Evolutionary conservation across 2,888 invertebrate genomes (phyloP).

Genomic region (Steinernema hermaphroditum): DNA sequence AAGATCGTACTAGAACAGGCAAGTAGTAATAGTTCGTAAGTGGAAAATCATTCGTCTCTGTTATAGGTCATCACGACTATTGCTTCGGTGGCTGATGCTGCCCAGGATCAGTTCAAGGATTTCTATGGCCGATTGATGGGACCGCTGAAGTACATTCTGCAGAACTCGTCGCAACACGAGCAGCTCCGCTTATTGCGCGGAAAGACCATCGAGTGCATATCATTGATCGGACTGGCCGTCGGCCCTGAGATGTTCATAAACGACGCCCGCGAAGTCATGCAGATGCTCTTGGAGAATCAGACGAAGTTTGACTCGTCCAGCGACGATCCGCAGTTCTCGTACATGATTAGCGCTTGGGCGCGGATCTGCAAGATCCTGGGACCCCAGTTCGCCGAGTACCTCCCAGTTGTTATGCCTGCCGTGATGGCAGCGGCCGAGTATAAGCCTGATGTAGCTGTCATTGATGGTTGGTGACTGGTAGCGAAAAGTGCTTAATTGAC

Average conservation of each 20-base stretch:
- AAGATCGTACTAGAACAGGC: constrained; percentile 95
- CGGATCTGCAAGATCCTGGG: constrained; percentile 93
- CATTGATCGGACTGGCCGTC: constrained; percentile 82
- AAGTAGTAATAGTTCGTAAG: too few relatives aligned
- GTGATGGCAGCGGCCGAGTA: constrained; percentile 87
- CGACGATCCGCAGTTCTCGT: constrained; percentile 75
- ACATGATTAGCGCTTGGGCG: constrained; percentile 98
- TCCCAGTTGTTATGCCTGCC: constrained; percentile 92
- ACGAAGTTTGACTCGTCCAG: constrained; percentile 33
- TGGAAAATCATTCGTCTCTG: not conserved
- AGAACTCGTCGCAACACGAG: constrained; percentile 76
- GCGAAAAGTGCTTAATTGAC: not conserved
- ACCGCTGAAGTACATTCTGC: constrained; percentile 92
- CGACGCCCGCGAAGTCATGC: constrained; percentile 94
- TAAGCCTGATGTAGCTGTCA: constrained; percentile 87
- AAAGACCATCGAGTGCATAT: constrained; percentile 98
- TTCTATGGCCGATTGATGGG: constrained; percentile 89
- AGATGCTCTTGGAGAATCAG: constrained; percentile 83
- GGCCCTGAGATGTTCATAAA: constrained; percentile 73
- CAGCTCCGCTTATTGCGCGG: constrained; percentile 83
- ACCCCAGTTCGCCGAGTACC: constrained; percentile 76
- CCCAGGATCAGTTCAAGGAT: constrained; percentile 88
- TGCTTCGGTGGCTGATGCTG: constrained; percentile 96
- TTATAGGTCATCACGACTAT: constrained; percentile 70
- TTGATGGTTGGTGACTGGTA: constrained; percentile 76